A percentile compares a stretch with the other conserved stretches of the same genome.
These are phyloP conservation scores for Dicroscelio sp. DNA, from an alignment of 2,888 invertebrate species.

Conservation along the genomic window DNA sequence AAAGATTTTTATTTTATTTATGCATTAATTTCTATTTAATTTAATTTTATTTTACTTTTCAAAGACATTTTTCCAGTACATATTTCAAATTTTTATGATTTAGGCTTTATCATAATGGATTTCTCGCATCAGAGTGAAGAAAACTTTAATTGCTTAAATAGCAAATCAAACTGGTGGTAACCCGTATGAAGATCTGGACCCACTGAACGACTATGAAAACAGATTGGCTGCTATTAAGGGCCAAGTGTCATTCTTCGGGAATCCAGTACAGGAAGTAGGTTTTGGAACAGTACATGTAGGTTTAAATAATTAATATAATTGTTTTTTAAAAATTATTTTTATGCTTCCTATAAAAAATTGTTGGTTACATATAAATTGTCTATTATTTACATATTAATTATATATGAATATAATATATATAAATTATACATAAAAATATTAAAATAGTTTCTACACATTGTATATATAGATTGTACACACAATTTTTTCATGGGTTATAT, in stretches of 20 bases:
- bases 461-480: neutral
- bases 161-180: slow-evolving; percentile 1
- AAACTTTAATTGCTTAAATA: neutral
- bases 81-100: neutral
- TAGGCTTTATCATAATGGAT: slow-evolving; percentile 4
- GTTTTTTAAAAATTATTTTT: neutral
- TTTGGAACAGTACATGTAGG: neutral
- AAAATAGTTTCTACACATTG: neutral
- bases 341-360: too few relatives aligned
- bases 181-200: neutral
- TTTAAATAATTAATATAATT: neutral
- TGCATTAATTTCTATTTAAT: too few relatives aligned
- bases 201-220: slow-evolving; percentile 5
- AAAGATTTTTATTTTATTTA: too few relatives aligned
- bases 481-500: neutral
- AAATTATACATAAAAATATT: too few relatives aligned
- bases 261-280: neutral
- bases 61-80: too few relatives aligned
- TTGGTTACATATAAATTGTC: neutral
- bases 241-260: neutral
- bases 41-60: too few relatives aligned
- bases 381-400: too few relatives aligned
- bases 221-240: neutral
- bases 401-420: neutral
- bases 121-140: neutral